These are phyloP conservation scores for Acanthisitta chloris DNA, from an alignment of 2,113 vertebrate genomes.

Conservation along the genomic window DNA sequence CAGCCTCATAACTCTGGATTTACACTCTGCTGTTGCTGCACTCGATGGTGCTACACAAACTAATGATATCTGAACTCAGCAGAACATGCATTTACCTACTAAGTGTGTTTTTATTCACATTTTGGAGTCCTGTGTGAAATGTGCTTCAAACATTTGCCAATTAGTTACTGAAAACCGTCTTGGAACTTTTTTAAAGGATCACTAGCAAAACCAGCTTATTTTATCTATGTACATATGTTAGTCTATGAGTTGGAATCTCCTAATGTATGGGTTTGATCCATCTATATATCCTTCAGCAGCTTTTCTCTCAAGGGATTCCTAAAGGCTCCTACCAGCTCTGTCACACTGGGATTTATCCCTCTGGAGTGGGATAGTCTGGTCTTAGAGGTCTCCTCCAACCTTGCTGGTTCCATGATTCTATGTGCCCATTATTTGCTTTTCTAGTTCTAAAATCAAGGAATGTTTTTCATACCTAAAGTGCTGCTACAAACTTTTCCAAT, in stretches of 20 bases:
- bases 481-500: neutral
- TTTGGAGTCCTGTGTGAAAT: neutral
- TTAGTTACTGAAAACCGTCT: neutral
- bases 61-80: neutral
- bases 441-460: neutral
- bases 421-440: fast-evolving
- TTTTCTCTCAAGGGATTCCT: neutral
- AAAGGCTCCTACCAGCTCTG: neutral
- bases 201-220: neutral
- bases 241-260: too few species aligned
- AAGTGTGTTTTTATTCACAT: neutral
- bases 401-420: too few species aligned
- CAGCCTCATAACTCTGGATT: neutral
- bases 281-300: neutral
- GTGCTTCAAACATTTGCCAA: neutral
- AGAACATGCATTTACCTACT: neutral
- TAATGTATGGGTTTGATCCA: neutral
- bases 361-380: neutral
- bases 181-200: neutral
- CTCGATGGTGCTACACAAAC: neutral
- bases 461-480: neutral
- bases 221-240: neutral
- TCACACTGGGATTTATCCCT: neutral
- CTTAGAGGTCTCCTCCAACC: too few species aligned
- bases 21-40: neutral